Evolutionary conservation across 2,888 invertebrate species (phyloP), one percentile per base, ranked within the genome.

Genomic region (Coleophora flavipennella): DNA sequence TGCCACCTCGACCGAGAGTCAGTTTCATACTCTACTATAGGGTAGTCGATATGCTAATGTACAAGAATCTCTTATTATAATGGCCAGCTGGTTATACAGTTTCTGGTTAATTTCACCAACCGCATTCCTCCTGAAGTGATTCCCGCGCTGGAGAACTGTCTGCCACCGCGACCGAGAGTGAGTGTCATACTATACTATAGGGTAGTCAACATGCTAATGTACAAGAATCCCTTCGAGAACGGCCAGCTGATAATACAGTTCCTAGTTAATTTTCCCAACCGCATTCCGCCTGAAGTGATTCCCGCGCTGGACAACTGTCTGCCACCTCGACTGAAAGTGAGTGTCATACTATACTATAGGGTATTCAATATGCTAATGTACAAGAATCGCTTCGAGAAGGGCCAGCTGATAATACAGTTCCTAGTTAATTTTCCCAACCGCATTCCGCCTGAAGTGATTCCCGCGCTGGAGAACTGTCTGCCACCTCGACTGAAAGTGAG

Each of bases 291-390:
- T 34, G 89, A 91, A 62, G 83, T 91, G 59, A 88, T 96, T 68
- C 89, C 92, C 34, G 85, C 89, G 35, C 80, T 96, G 48, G 94
- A 95, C 74, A 88, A 89, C 61, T 92, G 93, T 65, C 81, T 95
- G 57, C 95, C 95, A 33, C 87, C 92, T 35, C 87, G 92, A 69
- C 90, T 90, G 50, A 85, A 80, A 65, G 83, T 88, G 28, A n/a
- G n/a, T n/a, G n/a, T n/a, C n/a, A n/a, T n/a, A n/a, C n/a, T n/a
- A n/a, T n/a, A n/a, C n/a, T n/a, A n/a, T n/a, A n/a, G n/a, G n/a
- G n/a, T n/a, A n/a, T n/a, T n/a, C n/a, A n/a, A n/a, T 53, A 99
- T 99, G 98, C 99, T 99, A 0, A 90, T 92, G 61, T 94, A 95
- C 75, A 93, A 94, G 72, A 95, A 96, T 81, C 97, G 97, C 29